A percentile compares a stretch with the other conserved stretches of the same genome.
phyloP scores from a whole-genome alignment of 2,113 vertebrate species.

The Uropsilus gracilis region DNA sequence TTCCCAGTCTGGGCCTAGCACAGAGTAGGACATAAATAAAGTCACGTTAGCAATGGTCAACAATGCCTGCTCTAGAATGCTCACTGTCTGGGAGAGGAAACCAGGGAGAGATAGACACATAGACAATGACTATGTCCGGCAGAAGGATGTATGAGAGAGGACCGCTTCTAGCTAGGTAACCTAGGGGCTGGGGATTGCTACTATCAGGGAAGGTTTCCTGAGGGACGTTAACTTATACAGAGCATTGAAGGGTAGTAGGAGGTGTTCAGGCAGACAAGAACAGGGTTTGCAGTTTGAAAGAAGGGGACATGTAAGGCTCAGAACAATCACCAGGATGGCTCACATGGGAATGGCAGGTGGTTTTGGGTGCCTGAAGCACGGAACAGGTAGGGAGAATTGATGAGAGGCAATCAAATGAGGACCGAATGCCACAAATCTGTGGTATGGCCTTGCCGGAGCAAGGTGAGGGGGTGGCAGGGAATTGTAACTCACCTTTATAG shows the following conservation, averaged over 20 bases:
- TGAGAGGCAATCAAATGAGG: not conserved
- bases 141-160: not conserved
- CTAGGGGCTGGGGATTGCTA: not conserved
- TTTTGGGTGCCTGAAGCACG: not conserved
- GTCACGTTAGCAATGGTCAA: not conserved
- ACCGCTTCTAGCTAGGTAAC: too few species aligned
- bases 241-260: not conserved
- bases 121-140: not conserved
- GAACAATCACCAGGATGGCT: not conserved
- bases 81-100: not conserved
- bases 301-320: not conserved
- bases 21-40: not conserved
- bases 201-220: not conserved
- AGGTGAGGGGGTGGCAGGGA: rapidly evolving
- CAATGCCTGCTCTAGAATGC: not conserved
- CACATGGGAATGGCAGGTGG: not conserved
- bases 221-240: not conserved
- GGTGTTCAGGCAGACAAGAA: not conserved
- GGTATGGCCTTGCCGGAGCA: not conserved
- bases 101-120: not conserved
- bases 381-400: not conserved
- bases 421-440: not conserved
- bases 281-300: not conserved
- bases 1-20: not conserved
- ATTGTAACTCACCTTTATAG: conserved; percentile 84